phyloP scores from a whole-genome alignment of 2,888 invertebrate species.

The Cephalotes varians region DNA sequence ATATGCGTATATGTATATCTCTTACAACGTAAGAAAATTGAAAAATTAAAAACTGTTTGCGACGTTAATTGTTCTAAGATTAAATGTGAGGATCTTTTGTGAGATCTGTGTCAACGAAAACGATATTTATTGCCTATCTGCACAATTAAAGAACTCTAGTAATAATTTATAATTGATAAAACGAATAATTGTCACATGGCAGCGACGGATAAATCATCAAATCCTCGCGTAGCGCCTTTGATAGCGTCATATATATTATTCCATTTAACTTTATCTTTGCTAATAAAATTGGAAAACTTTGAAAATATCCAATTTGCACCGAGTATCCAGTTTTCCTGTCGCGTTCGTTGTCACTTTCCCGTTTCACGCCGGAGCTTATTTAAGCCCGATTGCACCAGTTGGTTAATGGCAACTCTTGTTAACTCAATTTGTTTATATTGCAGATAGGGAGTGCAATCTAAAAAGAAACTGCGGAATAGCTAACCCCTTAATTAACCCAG shows the following conservation, averaged over 20 bases:
- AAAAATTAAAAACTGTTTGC: background rate
- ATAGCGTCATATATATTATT: slow-evolving; percentile 1
- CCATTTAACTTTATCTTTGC: slow-evolving; percentile 12
- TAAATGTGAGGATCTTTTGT: background rate
- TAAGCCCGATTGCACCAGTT: slow-evolving; percentile 8
- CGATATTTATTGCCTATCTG: too few relatives aligned
- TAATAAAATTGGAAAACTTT: slow-evolving; percentile 31
- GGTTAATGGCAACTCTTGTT: slow-evolving; percentile 28
- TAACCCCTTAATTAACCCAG: slow-evolving; percentile 33
- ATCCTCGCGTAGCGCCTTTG: background rate
- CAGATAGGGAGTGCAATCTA: background rate
- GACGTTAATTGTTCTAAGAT: background rate
- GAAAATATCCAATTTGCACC: slow-evolving; percentile 18
- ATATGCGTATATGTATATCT: background rate
- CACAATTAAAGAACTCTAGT: too few relatives aligned
- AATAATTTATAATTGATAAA: slow-evolving; percentile 15
- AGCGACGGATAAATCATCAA: background rate
- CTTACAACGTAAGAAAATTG: background rate
- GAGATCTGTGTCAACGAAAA: background rate
- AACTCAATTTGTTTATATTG: slow-evolving; percentile 19
- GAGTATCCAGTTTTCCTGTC: background rate
- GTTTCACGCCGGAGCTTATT: slow-evolving; percentile 9
- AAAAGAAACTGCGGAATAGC: background rate
- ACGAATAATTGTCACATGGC: background rate
- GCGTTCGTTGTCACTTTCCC: slow-evolving; percentile 5